A percentile compares a stretch with the other conserved stretches of the same genome.
phyloP scores from a whole-genome alignment of 1,140 invertebrate genomes.

The Bombus waltoni region DNA sequence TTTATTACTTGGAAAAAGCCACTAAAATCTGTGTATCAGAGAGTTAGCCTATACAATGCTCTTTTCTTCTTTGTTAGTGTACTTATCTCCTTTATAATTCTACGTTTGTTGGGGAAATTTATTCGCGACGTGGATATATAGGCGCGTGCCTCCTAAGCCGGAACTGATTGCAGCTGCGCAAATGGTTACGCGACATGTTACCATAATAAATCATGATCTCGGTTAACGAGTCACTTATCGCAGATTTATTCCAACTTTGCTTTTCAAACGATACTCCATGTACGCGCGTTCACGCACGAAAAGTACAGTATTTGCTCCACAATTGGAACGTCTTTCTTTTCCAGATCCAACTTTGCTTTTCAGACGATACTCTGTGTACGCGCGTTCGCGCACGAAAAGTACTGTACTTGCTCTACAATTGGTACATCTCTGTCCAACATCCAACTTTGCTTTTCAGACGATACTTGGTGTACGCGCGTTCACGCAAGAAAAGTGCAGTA shows the following conservation, averaged over 20 bases:
- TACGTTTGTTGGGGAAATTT: not conserved
- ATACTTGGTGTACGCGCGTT: no score
- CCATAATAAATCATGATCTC: not conserved
- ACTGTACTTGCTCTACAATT: no score
- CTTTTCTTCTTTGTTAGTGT: not conserved
- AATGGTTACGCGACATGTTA: not conserved
- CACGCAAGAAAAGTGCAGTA: no score
- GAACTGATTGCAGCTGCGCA: not conserved
- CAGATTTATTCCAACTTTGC: not conserved
- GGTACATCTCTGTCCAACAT: rapidly evolving
- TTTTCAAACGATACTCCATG: no score
- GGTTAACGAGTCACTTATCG: not conserved
- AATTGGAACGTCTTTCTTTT: no score
- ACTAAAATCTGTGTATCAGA: not conserved
- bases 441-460: not conserved
- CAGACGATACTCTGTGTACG: no score
- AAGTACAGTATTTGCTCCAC: no score
- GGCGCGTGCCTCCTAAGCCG: not conserved
- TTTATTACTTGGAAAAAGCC: constrained; percentile 2
- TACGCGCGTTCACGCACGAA: no score
- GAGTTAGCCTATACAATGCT: not conserved
- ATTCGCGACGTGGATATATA: not conserved
- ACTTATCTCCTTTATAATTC: not conserved
- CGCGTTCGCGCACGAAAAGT: no score
- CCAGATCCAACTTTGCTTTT: no score